A percentile compares a stretch with the other conserved stretches of the same genome.
phyloP scores from a whole-genome alignment of 2,113 vertebrate genomes.

The Pantherophis guttatus region DNA sequence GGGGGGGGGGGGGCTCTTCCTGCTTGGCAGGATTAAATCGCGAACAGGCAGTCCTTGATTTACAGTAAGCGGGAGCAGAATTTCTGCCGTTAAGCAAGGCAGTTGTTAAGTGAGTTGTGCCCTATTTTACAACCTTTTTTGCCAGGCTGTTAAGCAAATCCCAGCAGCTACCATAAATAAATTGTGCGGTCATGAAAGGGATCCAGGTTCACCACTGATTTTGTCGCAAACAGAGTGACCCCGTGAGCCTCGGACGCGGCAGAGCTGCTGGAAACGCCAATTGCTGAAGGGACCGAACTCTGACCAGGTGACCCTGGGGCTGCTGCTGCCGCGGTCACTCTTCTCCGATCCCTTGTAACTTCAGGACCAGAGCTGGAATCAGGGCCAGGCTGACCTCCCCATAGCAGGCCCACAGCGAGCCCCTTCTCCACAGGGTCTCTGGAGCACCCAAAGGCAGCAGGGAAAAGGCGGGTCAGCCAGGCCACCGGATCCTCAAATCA shows the following conservation, averaged over 20 bases:
- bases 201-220: not conserved
- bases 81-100: too few relatives aligned
- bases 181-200: not conserved
- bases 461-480: not conserved
- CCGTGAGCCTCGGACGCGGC: not conserved
- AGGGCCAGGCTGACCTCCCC: not conserved
- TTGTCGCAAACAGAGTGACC: not conserved
- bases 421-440: not conserved
- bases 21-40: too few relatives aligned
- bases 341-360: too few relatives aligned
- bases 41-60: too few relatives aligned
- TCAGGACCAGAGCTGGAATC: too few relatives aligned
- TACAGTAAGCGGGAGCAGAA: too few relatives aligned
- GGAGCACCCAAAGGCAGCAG: not conserved
- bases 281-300: too few relatives aligned
- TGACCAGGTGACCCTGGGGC: not conserved
- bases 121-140: not conserved
- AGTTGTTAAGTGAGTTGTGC: too few relatives aligned
- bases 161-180: not conserved
- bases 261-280: not conserved
- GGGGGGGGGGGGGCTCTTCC: too few relatives aligned
- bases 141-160: not conserved
- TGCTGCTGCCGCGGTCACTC: too few relatives aligned
- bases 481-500: not conserved
- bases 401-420: fast-evolving